Evolutionary conservation across 2,888 invertebrate species (phyloP).

Genomic region (Oxytorus armatus): DNA sequence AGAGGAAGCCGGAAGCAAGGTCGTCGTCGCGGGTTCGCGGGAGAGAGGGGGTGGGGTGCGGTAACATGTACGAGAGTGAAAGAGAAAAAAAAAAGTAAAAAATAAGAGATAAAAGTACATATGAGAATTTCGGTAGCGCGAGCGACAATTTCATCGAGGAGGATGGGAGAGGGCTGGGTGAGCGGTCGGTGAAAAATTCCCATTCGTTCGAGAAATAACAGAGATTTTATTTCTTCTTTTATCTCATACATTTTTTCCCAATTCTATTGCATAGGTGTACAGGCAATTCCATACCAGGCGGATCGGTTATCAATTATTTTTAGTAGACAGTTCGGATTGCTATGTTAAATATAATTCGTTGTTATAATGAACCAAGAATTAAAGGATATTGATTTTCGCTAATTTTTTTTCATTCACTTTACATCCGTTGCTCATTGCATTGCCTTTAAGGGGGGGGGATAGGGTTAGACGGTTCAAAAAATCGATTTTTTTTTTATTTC

Average conservation of each 20-base stretch:
- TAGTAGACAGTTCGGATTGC: too few relatives aligned
- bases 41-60: conserved; percentile 39
- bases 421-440: not conserved
- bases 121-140: conserved; percentile 55
- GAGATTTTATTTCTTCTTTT: conserved; percentile 28
- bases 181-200: conserved; percentile 59
- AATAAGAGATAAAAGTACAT: conserved; percentile 45
- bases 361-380: too few relatives aligned
- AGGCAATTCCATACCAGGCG: not conserved
- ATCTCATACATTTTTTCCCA: conserved; percentile 20
- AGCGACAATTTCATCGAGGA: conserved; percentile 59
- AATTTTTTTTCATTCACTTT: not conserved
- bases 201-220: conserved; percentile 61
- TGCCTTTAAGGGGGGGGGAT: too few relatives aligned
- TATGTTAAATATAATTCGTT: too few relatives aligned
- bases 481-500: too few relatives aligned
- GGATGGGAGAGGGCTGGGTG: not conserved
- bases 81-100: too few relatives aligned
- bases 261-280: conserved; percentile 36
- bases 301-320: too few relatives aligned
- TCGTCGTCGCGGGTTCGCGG: conserved; percentile 53
- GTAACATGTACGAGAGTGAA: conserved; percentile 36
- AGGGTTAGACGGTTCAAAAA: too few relatives aligned
- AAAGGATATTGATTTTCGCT: too few relatives aligned
- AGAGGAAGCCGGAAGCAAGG: conserved; percentile 72